A percentile compares a stretch with the other conserved stretches of the same genome.
phyloP scores from a whole-genome alignment of 2,888 invertebrate genomes.

The Phengaris alcon region DNA sequence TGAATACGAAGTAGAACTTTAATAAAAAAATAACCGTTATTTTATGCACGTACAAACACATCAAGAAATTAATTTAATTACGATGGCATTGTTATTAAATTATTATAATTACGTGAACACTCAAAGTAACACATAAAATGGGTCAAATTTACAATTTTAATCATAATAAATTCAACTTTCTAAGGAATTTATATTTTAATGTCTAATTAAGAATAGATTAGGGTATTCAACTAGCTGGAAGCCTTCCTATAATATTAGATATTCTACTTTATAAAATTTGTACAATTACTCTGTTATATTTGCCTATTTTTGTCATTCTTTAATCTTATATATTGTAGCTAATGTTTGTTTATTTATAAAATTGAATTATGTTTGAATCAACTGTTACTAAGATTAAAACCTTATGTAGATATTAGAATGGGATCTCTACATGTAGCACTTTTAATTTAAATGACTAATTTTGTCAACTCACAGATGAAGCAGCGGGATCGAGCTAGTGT shows the following conservation, averaged over 20 bases:
- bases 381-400: not conserved
- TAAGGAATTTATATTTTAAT: conserved; percentile 22
- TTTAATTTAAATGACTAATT: conserved; percentile 8
- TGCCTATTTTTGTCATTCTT: no score
- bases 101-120: conserved; percentile 18
- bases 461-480: conserved; percentile 37
- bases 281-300: not conserved
- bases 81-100: conserved; percentile 22
- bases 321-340: no score
- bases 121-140: conserved; percentile 25
- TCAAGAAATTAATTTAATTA: conserved; percentile 25
- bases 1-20: conserved; percentile 1
- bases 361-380: no score
- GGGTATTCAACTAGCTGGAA: not conserved
- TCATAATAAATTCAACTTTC: conserved; percentile 26
- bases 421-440: not conserved
- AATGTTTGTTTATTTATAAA: no score
- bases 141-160: not conserved
- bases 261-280: not conserved
- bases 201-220: not conserved
- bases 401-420: not conserved
- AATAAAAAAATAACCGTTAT: conserved; percentile 22
- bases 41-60: conserved; percentile 21
- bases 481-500: conserved; percentile 53
- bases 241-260: not conserved